A percentile compares a stretch with the other conserved stretches of the same genome.
phyloP scores from a whole-genome alignment of 2,888 invertebrate genomes.

The Oasisia sp. region DNA sequence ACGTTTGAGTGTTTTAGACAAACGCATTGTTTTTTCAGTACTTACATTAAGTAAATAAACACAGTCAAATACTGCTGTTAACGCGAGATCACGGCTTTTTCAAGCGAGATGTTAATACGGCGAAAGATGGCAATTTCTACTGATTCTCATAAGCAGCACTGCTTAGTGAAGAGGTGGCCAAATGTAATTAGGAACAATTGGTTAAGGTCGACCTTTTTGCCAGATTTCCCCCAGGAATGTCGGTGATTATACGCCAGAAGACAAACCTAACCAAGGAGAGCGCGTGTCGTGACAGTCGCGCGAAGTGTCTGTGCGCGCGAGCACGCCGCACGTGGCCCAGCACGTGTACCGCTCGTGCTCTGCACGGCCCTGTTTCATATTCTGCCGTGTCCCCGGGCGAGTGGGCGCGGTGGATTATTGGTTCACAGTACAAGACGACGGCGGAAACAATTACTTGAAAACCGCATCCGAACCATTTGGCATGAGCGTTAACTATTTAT shows the following conservation, averaged over 20 bases:
- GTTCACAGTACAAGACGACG: background rate
- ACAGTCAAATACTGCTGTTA: too few species aligned
- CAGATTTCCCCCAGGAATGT: background rate
- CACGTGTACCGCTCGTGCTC: too few species aligned
- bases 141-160: background rate
- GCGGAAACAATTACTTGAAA: constrained; percentile 7
- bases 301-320: background rate
- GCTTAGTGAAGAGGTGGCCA: background rate
- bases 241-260: background rate
- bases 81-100: too few species aligned
- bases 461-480: background rate
- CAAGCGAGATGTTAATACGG: too few species aligned
- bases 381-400: background rate
- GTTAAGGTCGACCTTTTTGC: background rate
- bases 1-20: too few species aligned
- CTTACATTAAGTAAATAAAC: too few species aligned
- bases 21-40: too few species aligned
- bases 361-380: background rate
- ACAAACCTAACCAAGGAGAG: background rate
- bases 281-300: background rate
- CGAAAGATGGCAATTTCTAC: too few species aligned
- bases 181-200: background rate
- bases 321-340: too few species aligned
- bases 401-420: background rate
- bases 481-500: background rate